A percentile compares a stretch with the other conserved stretches of the same genome.
These are phyloP conservation scores for Notechis scutatus DNA, from an alignment of 2,113 vertebrate species.

Conservation along the genomic window DNA sequence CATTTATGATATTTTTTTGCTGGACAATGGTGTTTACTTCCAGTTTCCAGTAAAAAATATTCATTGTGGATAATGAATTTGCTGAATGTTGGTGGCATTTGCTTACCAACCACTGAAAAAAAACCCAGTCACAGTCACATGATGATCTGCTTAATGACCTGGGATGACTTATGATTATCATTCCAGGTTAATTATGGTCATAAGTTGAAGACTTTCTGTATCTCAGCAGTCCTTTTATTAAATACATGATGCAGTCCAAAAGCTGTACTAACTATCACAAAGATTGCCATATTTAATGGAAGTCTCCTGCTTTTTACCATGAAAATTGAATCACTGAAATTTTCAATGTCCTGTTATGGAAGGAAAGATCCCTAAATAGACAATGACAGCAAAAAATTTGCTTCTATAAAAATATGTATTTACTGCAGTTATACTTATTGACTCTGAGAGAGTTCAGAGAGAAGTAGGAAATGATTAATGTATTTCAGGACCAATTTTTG, in stretches of 20 bases:
- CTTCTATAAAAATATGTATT: background rate
- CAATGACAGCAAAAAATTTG: background rate
- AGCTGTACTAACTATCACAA: slow-evolving; percentile 9
- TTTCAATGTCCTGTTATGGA: background rate
- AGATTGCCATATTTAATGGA: slow-evolving; percentile 1
- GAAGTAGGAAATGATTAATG: slow-evolving; percentile 13
- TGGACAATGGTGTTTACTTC: too few relatives aligned
- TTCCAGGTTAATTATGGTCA: too few relatives aligned
- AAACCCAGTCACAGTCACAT: too few relatives aligned
- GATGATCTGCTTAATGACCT: too few relatives aligned
- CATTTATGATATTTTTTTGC: too few relatives aligned
- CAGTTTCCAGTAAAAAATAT: too few relatives aligned
- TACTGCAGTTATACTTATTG: background rate
- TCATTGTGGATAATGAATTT: too few relatives aligned
- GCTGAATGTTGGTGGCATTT: too few relatives aligned
- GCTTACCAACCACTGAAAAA: too few relatives aligned
- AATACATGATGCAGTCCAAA: slow-evolving; percentile 12
- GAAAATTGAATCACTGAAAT: background rate
- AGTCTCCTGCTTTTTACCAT: background rate
- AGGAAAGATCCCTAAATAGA: background rate
- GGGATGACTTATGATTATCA: too few relatives aligned
- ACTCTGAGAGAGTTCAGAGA: background rate
- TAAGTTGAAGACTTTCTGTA: too few relatives aligned
- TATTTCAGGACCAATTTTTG: background rate
- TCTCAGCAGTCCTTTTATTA: slow-evolving; percentile 1